Evolutionary conservation across 1,140 invertebrate genomes (phyloP), one percentile per base, ranked within the genome.

Genomic region (Ditylenchus dipsaci): DNA sequence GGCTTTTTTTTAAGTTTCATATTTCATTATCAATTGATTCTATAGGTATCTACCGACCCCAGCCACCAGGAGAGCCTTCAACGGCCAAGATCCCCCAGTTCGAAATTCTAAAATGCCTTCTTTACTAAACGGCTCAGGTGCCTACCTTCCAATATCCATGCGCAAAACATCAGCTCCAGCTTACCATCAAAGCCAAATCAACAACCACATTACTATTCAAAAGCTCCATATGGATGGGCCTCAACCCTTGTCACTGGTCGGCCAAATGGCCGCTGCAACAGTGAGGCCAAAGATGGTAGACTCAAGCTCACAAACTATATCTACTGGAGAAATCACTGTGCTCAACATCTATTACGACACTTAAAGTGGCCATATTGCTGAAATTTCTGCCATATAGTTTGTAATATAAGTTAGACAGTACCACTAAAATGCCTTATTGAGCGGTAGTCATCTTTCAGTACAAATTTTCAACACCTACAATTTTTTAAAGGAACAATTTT

Each of bases 251-350:
- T 15, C 72, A 15, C 49, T 7, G 15, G 23, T 53, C 15, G n/a
- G n/a, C 49, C 49, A 53, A 26, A 53, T 7, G n/a, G 8, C 49
- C 15, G n/a, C 57, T 0, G n/a, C 56, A 23, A 38, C 65, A 45
- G 63, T 27, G 47, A 30, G 38, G 69, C 29, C 67, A 63, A 68
- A 68, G 66, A 82, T 74, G 67, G 60, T 63, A 42, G 79, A 81
- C 61, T 63, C 71, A 29, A 61, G 65, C 21, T 82, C 81, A 19
- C 79, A 81, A 72, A 81, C 79, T 13, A 75, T 81, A 58, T 82
- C 78, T n/a, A 81, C 79, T 63, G 79, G 79, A 30, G 81, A 81
- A 61, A 82, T 81, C 45, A 56, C 73, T 19, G 77, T 83, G 42
- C 67, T 80, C 56, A 69, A 80, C 38, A 70, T 83, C 27, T 80